These are phyloP conservation scores for Nasonia longicornis DNA, from an alignment of 1,140 invertebrate species.

Conservation along the genomic window DNA sequence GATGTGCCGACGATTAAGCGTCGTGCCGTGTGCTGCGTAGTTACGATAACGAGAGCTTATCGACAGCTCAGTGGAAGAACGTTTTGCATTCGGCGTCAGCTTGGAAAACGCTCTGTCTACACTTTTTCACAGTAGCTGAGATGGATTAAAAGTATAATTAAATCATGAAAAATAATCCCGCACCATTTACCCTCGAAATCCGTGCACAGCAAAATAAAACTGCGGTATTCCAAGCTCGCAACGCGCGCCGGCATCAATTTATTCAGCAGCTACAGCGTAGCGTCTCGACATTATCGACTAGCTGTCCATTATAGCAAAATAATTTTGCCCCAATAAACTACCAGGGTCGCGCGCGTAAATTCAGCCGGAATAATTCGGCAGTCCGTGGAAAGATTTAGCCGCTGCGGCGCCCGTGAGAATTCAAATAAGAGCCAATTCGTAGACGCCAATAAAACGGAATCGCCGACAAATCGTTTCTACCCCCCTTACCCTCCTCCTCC, in stretches of 20 bases:
- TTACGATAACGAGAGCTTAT: too few species aligned
- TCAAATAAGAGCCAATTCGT: conserved; percentile 42
- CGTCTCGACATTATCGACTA: conserved; percentile 8
- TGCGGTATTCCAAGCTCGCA: neutral
- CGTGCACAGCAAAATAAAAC: too few species aligned
- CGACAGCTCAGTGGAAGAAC: too few species aligned
- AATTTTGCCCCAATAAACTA: conserved; percentile 26
- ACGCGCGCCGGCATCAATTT: neutral
- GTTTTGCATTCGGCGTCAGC: too few species aligned
- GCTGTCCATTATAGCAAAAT: conserved; percentile 24
- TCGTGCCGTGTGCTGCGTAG: too few species aligned
- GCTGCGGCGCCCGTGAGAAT: conserved; percentile 12
- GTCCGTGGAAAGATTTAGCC: conserved; percentile 6
- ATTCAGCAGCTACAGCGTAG: neutral
- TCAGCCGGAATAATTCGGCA: conserved; percentile 15
- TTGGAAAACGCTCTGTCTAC: too few species aligned
- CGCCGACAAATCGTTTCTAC: conserved; percentile 36
- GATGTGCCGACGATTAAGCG: neutral
- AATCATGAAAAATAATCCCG: too few species aligned
- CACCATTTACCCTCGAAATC: too few species aligned
- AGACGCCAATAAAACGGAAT: conserved; percentile 42
- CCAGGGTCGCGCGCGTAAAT: conserved; percentile 14
- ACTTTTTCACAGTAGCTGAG: too few species aligned
- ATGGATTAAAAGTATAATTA: too few species aligned
- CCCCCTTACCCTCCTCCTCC: neutral